Base-by-base conservation (phyloP, 1,140 invertebrate species). In the Alviniconcha marisindica region DNA sequence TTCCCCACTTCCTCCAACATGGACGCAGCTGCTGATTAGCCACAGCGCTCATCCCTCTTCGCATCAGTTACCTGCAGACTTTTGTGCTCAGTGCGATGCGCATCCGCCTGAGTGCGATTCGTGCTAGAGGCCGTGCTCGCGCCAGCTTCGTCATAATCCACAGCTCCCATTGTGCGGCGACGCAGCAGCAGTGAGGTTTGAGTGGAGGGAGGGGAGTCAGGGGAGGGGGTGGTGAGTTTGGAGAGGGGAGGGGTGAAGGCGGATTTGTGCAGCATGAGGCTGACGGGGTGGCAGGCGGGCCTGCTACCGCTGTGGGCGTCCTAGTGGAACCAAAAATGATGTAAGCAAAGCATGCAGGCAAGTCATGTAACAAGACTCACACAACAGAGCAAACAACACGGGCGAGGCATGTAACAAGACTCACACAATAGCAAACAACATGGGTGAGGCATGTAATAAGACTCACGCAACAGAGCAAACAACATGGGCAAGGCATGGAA, bases 221-320 rank as follows among this genome's bases (percentile, higher is more conserved):
- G 84, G 31, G 87, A 85, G 44, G 80, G 77, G 63, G 81, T 77
- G 69, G 77, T 63, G 1, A 77, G 51, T 71, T 87, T 87, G 28
- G 86, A 86, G 36, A 88, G 86, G 42, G 88, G 88, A 38, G 90
- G 87, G 66, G 89, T 89, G 80, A 90, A 90, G 73, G 90, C 90
- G 33, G 90, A 90, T 76, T 84, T 87, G 81, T 87, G 80, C 51
- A 76, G 56, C 81, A 76, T 73, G 12, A 54, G 66, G 31, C 38
- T 56, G 31, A 74, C 69, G 33, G 69, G 66, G 42, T 48, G 44
- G 42, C 66, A 71, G 15, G 66, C n/a, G 3, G 77, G 51, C 33
- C 63, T 78, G 51, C 51, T 56, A 33, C 74, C 18, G 38, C 36
- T 14, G n/a, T n/a, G n/a, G n/a, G n/a, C n/a, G n/a, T n/a, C n/a